Percentiles rank a stretch among this genome's conserved stretches.
phyloP scores from a whole-genome alignment of 1,140 invertebrate genomes.

The Ceratina australensis region DNA sequence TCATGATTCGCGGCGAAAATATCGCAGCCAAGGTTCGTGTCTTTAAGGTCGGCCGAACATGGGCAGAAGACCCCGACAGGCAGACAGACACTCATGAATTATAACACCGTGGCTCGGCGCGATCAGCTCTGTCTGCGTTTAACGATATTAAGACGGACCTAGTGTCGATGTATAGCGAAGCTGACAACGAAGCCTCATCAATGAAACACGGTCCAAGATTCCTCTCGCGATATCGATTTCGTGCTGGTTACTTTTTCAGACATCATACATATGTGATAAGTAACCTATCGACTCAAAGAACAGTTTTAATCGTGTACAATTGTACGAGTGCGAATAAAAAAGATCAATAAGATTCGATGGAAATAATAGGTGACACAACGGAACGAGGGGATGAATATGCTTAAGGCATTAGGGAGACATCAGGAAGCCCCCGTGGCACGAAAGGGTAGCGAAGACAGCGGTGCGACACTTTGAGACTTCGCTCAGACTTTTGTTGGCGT shows the following conservation, averaged over 20 bases:
- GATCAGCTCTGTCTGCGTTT: constrained; percentile 22
- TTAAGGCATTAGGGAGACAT: constrained; percentile 45
- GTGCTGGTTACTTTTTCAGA: no score
- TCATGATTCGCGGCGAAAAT: constrained; percentile 33
- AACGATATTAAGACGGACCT: constrained; percentile 15
- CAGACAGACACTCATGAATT: constrained; percentile 38
- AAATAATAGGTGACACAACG: not conserved
- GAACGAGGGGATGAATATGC: constrained; percentile 40
- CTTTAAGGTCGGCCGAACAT: constrained; percentile 34
- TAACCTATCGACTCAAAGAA: no score
- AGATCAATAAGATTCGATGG: not conserved
- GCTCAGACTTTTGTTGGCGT: not conserved
- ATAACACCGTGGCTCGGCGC: not conserved
- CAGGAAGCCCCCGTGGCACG: constrained; percentile 25
- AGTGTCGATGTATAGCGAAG: not conserved
- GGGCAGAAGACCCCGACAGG: constrained; percentile 27
- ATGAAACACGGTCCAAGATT: not conserved
- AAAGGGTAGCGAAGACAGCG: constrained; percentile 8
- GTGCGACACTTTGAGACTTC: constrained; percentile 23
- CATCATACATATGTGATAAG: no score
- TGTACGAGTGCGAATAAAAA: not conserved
- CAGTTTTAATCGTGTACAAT: no score
- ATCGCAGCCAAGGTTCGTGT: constrained; percentile 9
- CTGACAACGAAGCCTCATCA: not conserved
- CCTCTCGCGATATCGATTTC: no score